phyloP scores from a whole-genome alignment of 2,113 vertebrate species.

The Nothobranchius kuhntae region DNA sequence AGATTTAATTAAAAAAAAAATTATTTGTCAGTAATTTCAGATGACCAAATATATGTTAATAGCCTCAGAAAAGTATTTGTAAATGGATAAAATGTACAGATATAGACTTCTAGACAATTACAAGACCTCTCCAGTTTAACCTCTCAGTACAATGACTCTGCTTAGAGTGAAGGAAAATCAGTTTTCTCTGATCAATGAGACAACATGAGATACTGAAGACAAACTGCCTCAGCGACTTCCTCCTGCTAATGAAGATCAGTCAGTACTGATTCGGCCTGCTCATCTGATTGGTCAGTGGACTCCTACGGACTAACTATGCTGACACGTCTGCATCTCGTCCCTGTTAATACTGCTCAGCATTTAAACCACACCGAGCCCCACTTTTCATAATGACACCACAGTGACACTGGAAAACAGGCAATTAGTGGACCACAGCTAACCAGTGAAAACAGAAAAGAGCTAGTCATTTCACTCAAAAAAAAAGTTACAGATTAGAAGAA shows the following conservation, averaged over 20 bases:
- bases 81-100: too few species aligned
- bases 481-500: not conserved
- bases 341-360: not conserved
- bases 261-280: constrained; percentile 3
- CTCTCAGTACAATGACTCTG: constrained; percentile 11
- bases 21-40: too few species aligned
- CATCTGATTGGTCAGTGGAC: constrained; percentile 1
- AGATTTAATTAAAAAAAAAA: too few species aligned
- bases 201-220: constrained; percentile 6
- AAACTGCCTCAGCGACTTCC: not conserved
- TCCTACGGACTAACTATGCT: constrained; percentile 10
- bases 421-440: constrained; percentile 55
- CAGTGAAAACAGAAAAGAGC: constrained; percentile 60
- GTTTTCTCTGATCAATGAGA: constrained; percentile 14
- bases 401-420: constrained; percentile 31
- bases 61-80: too few species aligned
- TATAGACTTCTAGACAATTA: too few species aligned
- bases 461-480: constrained; percentile 54
- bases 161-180: not conserved
- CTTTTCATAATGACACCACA: constrained; percentile 29
- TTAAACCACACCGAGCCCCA: constrained; percentile 11
- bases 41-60: too few species aligned
- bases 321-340: constrained; percentile 6
- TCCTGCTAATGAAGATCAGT: constrained; percentile 19
- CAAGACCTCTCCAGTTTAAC: too few species aligned